Base-by-base conservation (phyloP, 2,113 vertebrate species). In the Pampusana beccarii region DNA sequence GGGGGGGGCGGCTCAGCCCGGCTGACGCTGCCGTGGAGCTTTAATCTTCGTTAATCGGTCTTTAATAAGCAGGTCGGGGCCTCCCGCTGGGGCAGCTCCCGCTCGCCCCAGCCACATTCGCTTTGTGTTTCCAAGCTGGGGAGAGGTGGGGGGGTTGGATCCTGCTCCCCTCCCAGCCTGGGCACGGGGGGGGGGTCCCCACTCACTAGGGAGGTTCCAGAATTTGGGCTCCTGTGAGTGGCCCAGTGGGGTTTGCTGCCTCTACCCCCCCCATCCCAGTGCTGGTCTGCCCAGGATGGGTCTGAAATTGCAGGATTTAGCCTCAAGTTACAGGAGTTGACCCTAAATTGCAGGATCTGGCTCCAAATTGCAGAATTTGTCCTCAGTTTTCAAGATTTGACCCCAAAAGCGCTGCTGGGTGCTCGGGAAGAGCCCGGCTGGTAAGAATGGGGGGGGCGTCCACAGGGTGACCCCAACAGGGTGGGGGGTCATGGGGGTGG, bases 41-140 rank as follows among this genome's bases (percentile, higher is more conserved):
- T 86, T 95, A 96, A 96, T 92, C 96, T 69, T 10, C 11, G 1
- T 26, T 95, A 96, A 96, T 95, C 78, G 9, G 70, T 3, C 57
- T 92, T 75, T 93, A 71, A 85, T 88, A 71, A 96, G 62, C 86
- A 6, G 96, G 28, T 72, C 54, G 58, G 38, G 93, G 53, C 71
- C 91, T 71, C 96, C 94, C 5, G 88, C 91, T 82, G 91, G 56
- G 93, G 44, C 3, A 1, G 50, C 91, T 81, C 38, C 2, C 2
- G 23, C 72, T 6, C 23, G 25, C 20, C 8, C 46, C 26, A 1
- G 1, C 3, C 0, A 0, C 15, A 33, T 21, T 18, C 1, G 1
- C 2, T 0, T 5, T 6, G 3, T 0, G 2, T 29, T 31, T 20
- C 38, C 48, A 17, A 7, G 42, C 42, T 44, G 15, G 38, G 38